Conservation (phyloP, 2,797 vertebrate species). For the Tarsius wallacei region DNA sequence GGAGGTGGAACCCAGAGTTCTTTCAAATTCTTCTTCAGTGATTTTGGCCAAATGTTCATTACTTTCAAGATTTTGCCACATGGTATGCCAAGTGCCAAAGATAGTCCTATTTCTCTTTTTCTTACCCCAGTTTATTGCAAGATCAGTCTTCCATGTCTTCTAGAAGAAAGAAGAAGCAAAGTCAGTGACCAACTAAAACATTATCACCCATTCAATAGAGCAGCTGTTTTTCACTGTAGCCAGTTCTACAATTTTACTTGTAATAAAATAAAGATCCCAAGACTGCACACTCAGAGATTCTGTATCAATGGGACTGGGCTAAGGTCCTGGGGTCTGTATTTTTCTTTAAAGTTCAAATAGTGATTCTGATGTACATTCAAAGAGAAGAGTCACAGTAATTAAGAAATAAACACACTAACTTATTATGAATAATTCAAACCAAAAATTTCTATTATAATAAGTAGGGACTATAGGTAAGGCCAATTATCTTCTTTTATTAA, state of each 20-base stretch:
- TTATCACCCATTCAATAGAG: not conserved
- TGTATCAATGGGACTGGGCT: not conserved
- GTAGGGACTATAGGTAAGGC: not conserved
- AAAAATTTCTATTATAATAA: not conserved
- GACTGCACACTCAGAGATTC: not conserved
- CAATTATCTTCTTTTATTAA: not conserved
- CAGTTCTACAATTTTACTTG: not conserved
- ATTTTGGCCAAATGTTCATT: not conserved
- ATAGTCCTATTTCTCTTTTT: not conserved
- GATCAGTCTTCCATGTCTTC: not conserved
- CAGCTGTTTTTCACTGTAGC: not conserved
- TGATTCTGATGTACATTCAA: not conserved
- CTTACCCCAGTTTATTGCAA: not conserved
- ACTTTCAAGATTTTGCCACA: constrained; percentile 3
- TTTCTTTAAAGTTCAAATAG: not conserved
- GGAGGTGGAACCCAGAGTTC: not conserved
- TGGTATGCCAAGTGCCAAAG: not conserved
- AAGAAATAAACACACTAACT: not conserved
- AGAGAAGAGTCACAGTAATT: not conserved
- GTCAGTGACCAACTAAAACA: not conserved
- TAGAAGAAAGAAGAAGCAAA: not conserved
- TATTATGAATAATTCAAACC: not conserved
- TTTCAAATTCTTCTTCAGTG: not conserved
- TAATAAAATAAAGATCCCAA: not conserved
- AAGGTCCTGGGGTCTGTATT: not conserved